Evolutionary conservation across 92 coral and sea anemone species (phyloP).

Genomic region (Nematostella vectensis): DNA sequence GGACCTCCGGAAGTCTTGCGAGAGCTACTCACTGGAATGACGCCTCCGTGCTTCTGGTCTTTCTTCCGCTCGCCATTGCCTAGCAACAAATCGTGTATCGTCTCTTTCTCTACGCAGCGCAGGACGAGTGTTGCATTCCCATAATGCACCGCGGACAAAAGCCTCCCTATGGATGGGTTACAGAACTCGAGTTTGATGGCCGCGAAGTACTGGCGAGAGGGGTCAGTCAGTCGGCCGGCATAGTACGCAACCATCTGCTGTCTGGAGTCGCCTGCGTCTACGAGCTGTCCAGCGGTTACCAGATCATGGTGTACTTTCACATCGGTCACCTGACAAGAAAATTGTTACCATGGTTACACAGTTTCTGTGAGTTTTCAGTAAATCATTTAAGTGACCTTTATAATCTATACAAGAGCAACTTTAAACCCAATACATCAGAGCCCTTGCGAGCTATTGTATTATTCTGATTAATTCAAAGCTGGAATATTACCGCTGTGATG

Average conservation of each 20-base stretch:
- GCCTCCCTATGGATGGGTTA: constrained; percentile 6
- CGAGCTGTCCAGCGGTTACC: constrained; percentile 35
- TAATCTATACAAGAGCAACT: too few species aligned
- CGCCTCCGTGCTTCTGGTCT: too few species aligned
- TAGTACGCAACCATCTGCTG: constrained; percentile 32
- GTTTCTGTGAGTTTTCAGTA: too few species aligned
- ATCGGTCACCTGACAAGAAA: too few species aligned
- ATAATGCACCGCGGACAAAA: constrained; percentile 4
- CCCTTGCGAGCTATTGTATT: too few species aligned
- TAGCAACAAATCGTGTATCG: constrained; percentile 42
- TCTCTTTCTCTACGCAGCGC: constrained; percentile 6
- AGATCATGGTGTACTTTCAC: constrained; percentile 37
- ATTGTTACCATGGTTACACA: too few species aligned
- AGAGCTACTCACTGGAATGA: too few species aligned
- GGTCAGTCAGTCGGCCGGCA: constrained; percentile 29
- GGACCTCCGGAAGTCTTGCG: too few species aligned
- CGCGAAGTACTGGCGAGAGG: constrained; percentile 35
- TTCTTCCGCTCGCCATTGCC: too few species aligned
- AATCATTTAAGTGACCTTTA: too few species aligned
- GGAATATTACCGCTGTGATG: constrained; percentile 46
- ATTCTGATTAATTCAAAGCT: too few species aligned
- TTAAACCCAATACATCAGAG: too few species aligned
- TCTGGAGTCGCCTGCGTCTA: constrained; percentile 6
- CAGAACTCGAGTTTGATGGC: constrained; percentile 27
- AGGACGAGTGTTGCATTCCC: constrained; percentile 23